phyloP scores from a whole-genome alignment of 1,140 invertebrate genomes.

The Agrilus planipennis region DNA sequence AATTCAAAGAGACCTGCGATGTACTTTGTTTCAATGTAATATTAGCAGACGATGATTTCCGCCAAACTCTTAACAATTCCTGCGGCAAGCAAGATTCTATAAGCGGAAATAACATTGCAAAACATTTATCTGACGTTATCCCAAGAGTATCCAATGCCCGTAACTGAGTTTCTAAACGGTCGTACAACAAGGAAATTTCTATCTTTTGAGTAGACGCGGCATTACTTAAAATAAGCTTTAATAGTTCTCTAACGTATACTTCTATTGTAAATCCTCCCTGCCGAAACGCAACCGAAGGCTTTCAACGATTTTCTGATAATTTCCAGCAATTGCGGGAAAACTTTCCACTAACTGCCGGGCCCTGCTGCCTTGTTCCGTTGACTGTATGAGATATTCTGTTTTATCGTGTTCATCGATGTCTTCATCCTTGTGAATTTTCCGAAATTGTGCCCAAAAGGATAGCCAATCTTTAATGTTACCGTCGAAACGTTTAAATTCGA shows the following conservation, averaged over 20 bases:
- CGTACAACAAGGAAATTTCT: slow-evolving; percentile 8
- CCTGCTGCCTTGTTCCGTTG: slow-evolving; percentile 6
- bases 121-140: slow-evolving; percentile 25
- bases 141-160: slow-evolving; percentile 26
- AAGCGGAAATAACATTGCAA: too few species aligned
- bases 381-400: not conserved
- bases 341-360: slow-evolving; percentile 13
- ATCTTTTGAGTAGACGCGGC: not conserved
- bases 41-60: too few species aligned
- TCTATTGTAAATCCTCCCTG: slow-evolving; percentile 14
- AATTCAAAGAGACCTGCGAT: too few species aligned
- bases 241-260: slow-evolving; percentile 27
- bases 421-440: slow-evolving; percentile 1
- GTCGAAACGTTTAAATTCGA: slow-evolving; percentile 2
- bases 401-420: not conserved
- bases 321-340: slow-evolving; percentile 20
- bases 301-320: slow-evolving; percentile 25
- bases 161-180: slow-evolving; percentile 17
- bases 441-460: slow-evolving; percentile 2
- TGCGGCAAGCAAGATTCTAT: too few species aligned
- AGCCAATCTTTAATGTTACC: slow-evolving; percentile 1
- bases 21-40: too few species aligned
- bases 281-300: slow-evolving; percentile 24
- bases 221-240: slow-evolving; percentile 9
- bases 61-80: too few species aligned